Percentiles rank a stretch among this genome's conserved stretches.
Evolutionary conservation across 2,797 vertebrate species (phyloP).

Genomic region (Liparis tanakae): DNA sequence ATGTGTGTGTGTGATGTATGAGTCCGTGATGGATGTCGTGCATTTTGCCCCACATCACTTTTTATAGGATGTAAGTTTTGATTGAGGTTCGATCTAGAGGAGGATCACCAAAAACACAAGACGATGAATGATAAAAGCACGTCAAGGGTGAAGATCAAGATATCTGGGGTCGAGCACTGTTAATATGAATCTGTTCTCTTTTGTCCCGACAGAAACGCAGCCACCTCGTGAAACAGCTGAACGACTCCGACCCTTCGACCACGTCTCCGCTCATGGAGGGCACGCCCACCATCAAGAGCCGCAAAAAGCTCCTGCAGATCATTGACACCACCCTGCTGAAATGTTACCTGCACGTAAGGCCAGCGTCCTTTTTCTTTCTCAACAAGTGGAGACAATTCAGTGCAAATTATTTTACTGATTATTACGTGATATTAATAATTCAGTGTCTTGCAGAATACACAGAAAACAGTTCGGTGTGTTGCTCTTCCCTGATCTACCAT

Average conservation of each 20-base stretch:
- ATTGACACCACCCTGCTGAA: slow-evolving; percentile 97
- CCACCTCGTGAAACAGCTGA: slow-evolving; percentile 95
- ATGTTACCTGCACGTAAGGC: slow-evolving; percentile 95
- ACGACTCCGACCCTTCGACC: slow-evolving; percentile 94
- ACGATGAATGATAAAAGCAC: neutral
- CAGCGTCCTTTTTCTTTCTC: neutral
- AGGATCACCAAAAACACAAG: neutral
- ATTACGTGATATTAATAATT: neutral
- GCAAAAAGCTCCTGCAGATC: slow-evolving; percentile 97
- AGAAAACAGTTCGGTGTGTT: neutral
- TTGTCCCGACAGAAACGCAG: slow-evolving; percentile 89
- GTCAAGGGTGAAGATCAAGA: neutral
- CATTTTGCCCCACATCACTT: neutral
- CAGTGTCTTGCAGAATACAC: neutral
- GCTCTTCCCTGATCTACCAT: neutral
- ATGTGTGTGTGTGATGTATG: slow-evolving; percentile 60
- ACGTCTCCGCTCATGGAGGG: slow-evolving; percentile 97
- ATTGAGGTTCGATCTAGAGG: neutral
- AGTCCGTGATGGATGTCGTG: neutral
- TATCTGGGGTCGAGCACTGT: neutral
- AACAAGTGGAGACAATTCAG: neutral
- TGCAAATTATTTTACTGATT: neutral
- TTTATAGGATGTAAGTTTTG: neutral
- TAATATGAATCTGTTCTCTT: neutral
- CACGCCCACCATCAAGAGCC: slow-evolving; percentile 97